phyloP scores from a whole-genome alignment of 30 jellyfish, hydroid and myxozoan species.

The Turritopsis rubra region DNA sequence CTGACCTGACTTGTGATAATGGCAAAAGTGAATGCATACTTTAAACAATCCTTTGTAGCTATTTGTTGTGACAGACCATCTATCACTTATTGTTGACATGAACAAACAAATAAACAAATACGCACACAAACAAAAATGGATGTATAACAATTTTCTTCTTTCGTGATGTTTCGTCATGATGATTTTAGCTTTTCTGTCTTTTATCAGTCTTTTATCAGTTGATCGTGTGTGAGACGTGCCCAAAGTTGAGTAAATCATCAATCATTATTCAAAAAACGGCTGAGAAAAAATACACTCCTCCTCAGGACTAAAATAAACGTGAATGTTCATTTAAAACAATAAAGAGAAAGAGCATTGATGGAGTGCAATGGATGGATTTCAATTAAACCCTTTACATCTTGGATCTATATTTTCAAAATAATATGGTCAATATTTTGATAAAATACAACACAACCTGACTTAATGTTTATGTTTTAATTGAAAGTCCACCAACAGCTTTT shows the following conservation, averaged over 20 bases:
- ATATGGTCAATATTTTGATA: not conserved
- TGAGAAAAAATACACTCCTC: not conserved
- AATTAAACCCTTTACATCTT: not conserved
- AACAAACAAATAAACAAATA: not conserved
- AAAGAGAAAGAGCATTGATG: too few species aligned
- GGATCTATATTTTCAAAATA: not conserved
- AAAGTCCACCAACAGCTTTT: not conserved
- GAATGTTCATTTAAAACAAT: not conserved
- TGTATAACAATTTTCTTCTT: not conserved
- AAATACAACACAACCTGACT: not conserved
- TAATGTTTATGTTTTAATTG: not conserved
- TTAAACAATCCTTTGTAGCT: not conserved
- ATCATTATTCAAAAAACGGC: too few species aligned
- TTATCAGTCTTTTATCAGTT: not conserved
- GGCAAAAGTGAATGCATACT: not conserved
- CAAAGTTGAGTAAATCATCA: too few species aligned
- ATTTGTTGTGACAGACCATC: not conserved
- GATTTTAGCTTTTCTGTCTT: not conserved
- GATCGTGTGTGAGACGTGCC: too few species aligned
- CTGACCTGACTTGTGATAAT: not conserved
- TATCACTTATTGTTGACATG: not conserved
- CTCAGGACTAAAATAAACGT: not conserved
- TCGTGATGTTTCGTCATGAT: not conserved
- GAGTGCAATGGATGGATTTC: not conserved
- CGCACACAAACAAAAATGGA: not conserved